phyloP scores from a whole-genome alignment of 2,113 vertebrate genomes.

The Callospermophilus lateralis region DNA sequence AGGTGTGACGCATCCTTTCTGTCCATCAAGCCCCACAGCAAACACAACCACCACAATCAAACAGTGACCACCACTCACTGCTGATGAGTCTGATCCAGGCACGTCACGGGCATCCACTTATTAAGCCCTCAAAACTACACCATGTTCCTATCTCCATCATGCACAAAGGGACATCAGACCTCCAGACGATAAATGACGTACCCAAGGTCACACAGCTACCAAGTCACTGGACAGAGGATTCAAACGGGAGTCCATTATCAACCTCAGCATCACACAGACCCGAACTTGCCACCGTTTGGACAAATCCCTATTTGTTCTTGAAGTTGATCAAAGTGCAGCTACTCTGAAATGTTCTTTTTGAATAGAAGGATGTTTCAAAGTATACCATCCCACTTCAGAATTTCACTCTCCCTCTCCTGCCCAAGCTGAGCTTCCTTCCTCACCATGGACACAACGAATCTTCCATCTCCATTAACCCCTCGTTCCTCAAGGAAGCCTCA shows the following conservation, averaged over 20 bases:
- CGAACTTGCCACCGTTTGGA: accelerated
- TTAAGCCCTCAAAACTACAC: not conserved
- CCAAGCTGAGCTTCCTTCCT: not conserved
- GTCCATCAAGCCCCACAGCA: accelerated
- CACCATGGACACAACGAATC: not conserved
- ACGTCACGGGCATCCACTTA: accelerated
- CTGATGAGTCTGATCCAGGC: accelerated
- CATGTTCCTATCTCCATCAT: accelerated
- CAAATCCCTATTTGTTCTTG: no score
- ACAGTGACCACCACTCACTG: accelerated
- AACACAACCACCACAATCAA: not conserved
- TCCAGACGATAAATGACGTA: not conserved
- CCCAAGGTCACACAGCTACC: not conserved
- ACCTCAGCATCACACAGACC: accelerated
- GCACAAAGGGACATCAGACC: not conserved
- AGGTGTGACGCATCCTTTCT: accelerated
- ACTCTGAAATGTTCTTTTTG: not conserved
- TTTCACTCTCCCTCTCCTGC: accelerated
- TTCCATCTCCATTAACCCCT: no score
- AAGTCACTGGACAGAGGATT: accelerated
- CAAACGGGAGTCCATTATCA: not conserved
- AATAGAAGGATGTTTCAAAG: accelerated
- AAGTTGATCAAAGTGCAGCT: accelerated
- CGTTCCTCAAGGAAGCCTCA: not conserved
- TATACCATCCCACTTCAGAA: not conserved